Evolutionary conservation across 2,797 vertebrate genomes (phyloP).

Genomic region (Nyctalus aviator): DNA sequence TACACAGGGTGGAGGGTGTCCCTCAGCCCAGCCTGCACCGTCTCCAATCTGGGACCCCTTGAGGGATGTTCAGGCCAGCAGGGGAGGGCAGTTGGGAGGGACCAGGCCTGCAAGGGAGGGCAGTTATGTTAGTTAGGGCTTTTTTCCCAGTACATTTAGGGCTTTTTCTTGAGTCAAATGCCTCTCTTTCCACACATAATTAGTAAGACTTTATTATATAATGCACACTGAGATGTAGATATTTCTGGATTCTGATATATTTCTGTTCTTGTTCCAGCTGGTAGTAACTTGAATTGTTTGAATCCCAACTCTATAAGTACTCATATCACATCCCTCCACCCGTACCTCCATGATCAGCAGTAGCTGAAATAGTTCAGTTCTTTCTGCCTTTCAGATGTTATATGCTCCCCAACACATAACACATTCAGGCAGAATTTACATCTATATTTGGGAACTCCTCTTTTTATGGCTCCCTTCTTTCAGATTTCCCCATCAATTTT

Average conservation of each 20-base stretch:
- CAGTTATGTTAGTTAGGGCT: background rate
- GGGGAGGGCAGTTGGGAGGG: no score
- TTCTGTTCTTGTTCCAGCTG: background rate
- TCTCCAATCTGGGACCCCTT: no score
- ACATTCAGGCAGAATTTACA: background rate
- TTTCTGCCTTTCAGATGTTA: background rate
- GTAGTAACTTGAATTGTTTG: background rate
- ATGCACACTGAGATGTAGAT: background rate
- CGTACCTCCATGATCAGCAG: background rate
- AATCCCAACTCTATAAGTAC: background rate
- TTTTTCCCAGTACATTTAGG: background rate
- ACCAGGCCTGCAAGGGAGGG: no score
- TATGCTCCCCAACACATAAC: background rate
- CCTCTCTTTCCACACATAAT: constrained; percentile 31
- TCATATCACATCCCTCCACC: background rate
- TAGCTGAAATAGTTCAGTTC: background rate
- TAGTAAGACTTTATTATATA: background rate
- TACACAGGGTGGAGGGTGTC: no score
- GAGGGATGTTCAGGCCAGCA: no score
- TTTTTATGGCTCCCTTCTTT: background rate
- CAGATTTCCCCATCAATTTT: background rate
- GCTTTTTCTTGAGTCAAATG: background rate
- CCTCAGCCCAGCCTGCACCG: no score
- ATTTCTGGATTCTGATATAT: background rate
- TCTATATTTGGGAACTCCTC: background rate